phyloP scores from a whole-genome alignment of 2,888 invertebrate species.

The Acholoe squamosa region DNA sequence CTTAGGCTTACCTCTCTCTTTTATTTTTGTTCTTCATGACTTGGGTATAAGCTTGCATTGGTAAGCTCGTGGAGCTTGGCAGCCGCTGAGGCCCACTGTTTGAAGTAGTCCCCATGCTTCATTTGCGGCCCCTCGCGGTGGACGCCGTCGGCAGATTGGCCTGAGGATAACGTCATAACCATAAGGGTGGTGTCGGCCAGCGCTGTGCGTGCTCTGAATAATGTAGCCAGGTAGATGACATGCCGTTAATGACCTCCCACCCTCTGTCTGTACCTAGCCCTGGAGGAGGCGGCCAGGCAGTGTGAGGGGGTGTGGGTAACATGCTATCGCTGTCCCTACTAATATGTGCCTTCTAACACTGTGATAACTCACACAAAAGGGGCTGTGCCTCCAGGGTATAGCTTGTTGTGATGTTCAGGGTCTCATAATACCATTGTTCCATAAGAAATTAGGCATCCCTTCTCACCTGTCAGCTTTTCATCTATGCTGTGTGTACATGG shows the following conservation, averaged over 20 bases:
- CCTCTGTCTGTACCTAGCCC: neutral
- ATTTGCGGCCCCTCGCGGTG: neutral
- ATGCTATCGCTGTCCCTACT: neutral
- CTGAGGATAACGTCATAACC: slow-evolving; percentile 17
- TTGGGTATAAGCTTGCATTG: slow-evolving; percentile 9
- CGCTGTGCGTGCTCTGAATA: neutral
- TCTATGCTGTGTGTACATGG: too few relatives aligned
- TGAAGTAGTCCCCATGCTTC: neutral
- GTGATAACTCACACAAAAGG: neutral
- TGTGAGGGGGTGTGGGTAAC: neutral
- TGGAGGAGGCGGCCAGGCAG: neutral
- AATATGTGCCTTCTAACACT: neutral
- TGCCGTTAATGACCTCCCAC: neutral
- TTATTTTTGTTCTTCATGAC: slow-evolving; percentile 3
- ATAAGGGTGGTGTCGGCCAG: neutral
- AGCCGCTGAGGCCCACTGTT: neutral
- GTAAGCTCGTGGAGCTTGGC: neutral
- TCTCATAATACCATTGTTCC: too few relatives aligned
- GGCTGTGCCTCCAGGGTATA: neutral
- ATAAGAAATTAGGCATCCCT: too few relatives aligned
- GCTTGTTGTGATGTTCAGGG: too few relatives aligned
- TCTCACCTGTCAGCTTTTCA: too few relatives aligned
- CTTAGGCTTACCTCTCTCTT: neutral
- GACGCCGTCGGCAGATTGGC: neutral
- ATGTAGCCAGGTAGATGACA: slow-evolving; percentile 41